Evolutionary conservation across 2,797 vertebrate species (phyloP).

Genomic region (Cossypha heuglini): DNA sequence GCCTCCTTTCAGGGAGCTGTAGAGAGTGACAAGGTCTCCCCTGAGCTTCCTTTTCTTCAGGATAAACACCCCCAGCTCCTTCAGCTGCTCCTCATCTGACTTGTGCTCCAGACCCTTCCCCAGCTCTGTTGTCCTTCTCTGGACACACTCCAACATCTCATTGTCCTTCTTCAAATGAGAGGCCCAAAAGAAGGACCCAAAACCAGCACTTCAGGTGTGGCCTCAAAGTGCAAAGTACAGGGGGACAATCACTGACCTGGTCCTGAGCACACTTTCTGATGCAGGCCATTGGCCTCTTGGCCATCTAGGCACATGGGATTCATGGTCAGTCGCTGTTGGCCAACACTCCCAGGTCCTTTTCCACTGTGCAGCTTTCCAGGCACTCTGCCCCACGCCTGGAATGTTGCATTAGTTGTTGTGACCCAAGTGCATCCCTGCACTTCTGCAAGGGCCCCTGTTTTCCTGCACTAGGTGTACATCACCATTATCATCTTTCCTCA

Average conservation of each 20-base stretch:
- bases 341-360: neutral
- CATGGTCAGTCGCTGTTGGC: rapidly evolving
- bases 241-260: rapidly evolving
- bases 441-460: neutral
- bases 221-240: neutral
- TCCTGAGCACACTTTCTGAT: neutral
- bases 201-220: rapidly evolving
- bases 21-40: rapidly evolving
- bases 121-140: rapidly evolving
- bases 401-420: neutral
- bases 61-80: rapidly evolving
- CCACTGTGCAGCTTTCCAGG: neutral
- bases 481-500: neutral
- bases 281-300: neutral
- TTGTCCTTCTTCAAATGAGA: neutral
- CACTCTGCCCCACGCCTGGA: neutral
- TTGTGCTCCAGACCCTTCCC: neutral
- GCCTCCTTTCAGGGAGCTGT: rapidly evolving
- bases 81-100: neutral
- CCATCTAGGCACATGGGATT: neutral
- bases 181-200: neutral
- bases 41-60: neutral
- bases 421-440: rapidly evolving
- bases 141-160: neutral
- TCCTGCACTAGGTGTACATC: neutral